Base-by-base conservation (phyloP, 2,113 vertebrate genomes). In the Columba janthina region DNA sequence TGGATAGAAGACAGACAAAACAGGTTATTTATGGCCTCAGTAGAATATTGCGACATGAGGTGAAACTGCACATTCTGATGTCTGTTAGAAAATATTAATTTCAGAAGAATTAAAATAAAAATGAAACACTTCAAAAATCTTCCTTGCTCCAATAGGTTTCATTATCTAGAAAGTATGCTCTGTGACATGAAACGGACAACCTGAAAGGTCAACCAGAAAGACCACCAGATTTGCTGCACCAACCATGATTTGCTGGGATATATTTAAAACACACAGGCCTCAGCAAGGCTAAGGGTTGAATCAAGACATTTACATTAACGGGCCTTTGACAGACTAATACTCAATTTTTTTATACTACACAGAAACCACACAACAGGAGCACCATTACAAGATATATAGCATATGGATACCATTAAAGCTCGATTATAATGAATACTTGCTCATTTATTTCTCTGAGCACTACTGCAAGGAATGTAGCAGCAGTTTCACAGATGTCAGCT, bases 361-460 rank as follows among this genome's bases (percentile, higher is more conserved):
- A 85, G 81, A 91, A 94, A 86, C 32, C 56, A 70, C 82, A 80
- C 74, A 94, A 90, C 93, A 95, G 56, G 75, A 94, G 40, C 79
- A 90, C 67, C 48, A 50, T 75, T 95, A 71, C 31, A 92, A 84
- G 85, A 93, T 88, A 72, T 71, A 96, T 71, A 90, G 92, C 85
- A 92, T 90, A 95, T 40, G 83, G 90, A 83, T 90, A 89, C 69
- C 83, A 93, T 95, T 94, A 96, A 86, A 78, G 70, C 66, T 88
- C 65, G 5, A 84, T 94, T 94, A 90, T 88, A 92, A 95, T 58
- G 79, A 96, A 93, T 84, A 89, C 25, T 86, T 87, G 61, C 57
- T 84, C 96, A 92, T 95, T 93, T 86, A 78, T 96, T 97, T 91
- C 72, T 93, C 69, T 77, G 75, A 95, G 90, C 61, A 74, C 56